Percentiles rank a stretch among this genome's conserved stretches.
phyloP scores from a whole-genome alignment of 2,113 vertebrate species.

The Trachemys scripta region DNA sequence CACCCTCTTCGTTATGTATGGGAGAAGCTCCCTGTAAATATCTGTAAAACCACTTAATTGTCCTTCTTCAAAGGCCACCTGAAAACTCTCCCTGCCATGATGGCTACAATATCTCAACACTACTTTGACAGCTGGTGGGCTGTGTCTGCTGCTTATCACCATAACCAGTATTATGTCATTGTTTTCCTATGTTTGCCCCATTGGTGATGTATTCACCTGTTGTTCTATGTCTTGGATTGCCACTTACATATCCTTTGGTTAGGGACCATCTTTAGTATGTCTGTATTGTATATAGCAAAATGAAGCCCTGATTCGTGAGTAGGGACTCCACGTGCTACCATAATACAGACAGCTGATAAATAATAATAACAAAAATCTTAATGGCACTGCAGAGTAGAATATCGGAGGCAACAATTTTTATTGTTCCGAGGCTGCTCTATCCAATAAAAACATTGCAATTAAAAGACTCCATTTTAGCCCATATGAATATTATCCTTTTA shows the following conservation, averaged over 20 bases:
- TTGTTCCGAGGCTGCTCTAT: background rate
- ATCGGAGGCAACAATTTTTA: background rate
- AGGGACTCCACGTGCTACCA: fast-evolving
- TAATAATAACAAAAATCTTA: background rate
- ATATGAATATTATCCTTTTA: background rate
- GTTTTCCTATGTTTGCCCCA: background rate
- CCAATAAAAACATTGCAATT: background rate
- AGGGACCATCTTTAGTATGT: background rate
- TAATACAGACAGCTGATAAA: background rate
- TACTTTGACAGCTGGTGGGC: background rate
- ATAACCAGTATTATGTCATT: background rate
- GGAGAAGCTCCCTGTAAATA: background rate
- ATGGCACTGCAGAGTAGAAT: background rate
- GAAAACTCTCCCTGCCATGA: background rate
- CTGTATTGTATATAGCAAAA: background rate
- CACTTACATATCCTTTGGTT: background rate
- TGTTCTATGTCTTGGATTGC: background rate
- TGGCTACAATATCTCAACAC: background rate
- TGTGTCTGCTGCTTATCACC: background rate
- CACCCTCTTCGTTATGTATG: background rate
- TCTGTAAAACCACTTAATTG: background rate
- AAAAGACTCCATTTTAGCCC: background rate
- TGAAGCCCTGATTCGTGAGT: background rate
- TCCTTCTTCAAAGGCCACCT: background rate
- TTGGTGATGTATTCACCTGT: background rate